A percentile compares a stretch with the other conserved stretches of the same genome.
phyloP scores from a whole-genome alignment of 2,113 vertebrate species.

The Seriola quinqueradiata region DNA sequence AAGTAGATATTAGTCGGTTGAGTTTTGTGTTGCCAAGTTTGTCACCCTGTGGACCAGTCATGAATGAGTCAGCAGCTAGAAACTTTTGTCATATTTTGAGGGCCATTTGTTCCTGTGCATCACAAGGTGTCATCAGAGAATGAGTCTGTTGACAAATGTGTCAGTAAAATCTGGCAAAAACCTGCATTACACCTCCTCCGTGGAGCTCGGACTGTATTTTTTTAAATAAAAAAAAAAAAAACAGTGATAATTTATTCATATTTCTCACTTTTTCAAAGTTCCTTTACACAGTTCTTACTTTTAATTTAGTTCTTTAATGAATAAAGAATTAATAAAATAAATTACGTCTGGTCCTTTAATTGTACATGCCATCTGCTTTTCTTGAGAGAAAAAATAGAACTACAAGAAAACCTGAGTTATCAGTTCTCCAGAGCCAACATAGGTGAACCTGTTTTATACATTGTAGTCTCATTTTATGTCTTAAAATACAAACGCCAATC shows the following conservation, averaged over 20 bases:
- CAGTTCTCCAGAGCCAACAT: neutral
- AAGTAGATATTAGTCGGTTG: neutral
- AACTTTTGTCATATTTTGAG: slow-evolving; percentile 12
- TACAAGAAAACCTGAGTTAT: neutral
- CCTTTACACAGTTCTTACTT: neutral
- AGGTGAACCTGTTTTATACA: neutral
- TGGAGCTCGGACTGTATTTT: neutral
- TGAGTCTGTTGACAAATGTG: slow-evolving; percentile 24
- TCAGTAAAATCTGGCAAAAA: slow-evolving; percentile 34
- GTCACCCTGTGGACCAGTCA: slow-evolving; percentile 28
- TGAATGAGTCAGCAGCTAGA: slow-evolving; percentile 45
- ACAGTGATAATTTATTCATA: neutral
- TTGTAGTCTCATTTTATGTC: slow-evolving; percentile 17
- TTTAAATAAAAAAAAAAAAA: neutral
- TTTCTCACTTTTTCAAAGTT: neutral
- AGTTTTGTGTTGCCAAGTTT: slow-evolving; percentile 10
- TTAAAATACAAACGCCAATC: slow-evolving; percentile 28
- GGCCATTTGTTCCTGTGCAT: slow-evolving; percentile 38
- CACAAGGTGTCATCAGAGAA: slow-evolving; percentile 25
- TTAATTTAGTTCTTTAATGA: neutral
- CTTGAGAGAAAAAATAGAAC: neutral
- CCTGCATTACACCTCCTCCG: neutral
- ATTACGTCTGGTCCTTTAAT: neutral
- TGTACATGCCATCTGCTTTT: slow-evolving; percentile 21
- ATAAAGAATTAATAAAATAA: neutral